Evolutionary conservation across 1,140 invertebrate species (phyloP).

Genomic region (Anoplophora glabripennis): DNA sequence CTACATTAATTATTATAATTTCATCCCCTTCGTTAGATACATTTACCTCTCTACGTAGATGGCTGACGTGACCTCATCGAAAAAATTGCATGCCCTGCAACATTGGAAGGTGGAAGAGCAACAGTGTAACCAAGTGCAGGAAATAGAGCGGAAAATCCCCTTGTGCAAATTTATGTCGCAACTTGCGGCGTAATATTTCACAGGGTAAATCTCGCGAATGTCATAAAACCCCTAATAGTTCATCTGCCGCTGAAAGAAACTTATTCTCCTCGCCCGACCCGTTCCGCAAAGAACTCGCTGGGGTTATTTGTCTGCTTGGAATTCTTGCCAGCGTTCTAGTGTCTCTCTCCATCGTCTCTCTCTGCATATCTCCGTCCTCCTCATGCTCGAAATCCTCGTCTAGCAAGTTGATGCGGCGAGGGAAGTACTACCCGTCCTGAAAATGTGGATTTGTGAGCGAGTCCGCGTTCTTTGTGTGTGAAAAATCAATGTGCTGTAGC

Average conservation of each 20-base stretch:
- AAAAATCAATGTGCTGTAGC: conserved; percentile 11
- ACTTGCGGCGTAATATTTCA: too few species aligned
- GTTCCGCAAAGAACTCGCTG: conserved; percentile 11
- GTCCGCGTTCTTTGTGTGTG: conserved; percentile 11
- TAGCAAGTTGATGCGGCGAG: background rate
- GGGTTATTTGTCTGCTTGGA: conserved; percentile 12
- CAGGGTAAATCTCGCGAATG: background rate
- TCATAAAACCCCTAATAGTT: conserved; percentile 11
- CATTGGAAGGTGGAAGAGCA: too few species aligned
- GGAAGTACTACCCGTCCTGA: conserved; percentile 11
- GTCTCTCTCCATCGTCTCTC: background rate
- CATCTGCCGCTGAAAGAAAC: conserved; percentile 15
- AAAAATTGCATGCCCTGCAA: too few species aligned
- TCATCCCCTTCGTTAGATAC: too few species aligned
- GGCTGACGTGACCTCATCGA: too few species aligned
- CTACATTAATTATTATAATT: too few species aligned
- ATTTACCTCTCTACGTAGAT: too few species aligned
- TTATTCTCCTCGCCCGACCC: background rate
- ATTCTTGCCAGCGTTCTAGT: background rate
- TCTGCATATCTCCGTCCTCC: background rate
- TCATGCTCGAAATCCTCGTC: conserved; percentile 4
- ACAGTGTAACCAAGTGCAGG: too few species aligned
- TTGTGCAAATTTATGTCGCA: too few species aligned
- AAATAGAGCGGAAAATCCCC: too few species aligned
- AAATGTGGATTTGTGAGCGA: conserved; percentile 7